These are phyloP conservation scores for Ips typographus DNA, from an alignment of 1,140 invertebrate species.

Conservation along the genomic window DNA sequence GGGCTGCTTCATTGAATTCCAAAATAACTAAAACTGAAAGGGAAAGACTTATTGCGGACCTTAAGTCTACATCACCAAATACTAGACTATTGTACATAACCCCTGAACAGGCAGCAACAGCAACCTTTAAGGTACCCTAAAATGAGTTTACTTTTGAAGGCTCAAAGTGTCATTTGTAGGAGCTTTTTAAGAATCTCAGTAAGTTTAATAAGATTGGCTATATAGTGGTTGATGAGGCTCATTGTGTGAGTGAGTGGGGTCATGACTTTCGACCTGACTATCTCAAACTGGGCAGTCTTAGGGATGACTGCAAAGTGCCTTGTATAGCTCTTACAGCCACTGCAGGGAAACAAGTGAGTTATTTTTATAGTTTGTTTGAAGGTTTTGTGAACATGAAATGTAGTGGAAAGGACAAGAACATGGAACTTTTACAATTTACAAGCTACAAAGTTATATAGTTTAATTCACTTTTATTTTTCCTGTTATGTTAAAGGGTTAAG, in stretches of 20 bases:
- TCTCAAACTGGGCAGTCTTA: conserved; percentile 77
- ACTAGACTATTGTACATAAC: conserved; percentile 84
- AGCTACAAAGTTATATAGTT: no score
- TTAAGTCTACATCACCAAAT: conserved; percentile 65
- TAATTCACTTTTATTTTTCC: no score
- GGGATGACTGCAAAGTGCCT: conserved; percentile 70
- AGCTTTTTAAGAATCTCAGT: conserved; percentile 60
- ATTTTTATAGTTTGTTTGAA: not conserved
- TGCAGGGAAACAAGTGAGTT: conserved; percentile 70
- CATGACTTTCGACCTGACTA: conserved; percentile 97
- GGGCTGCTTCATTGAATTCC: conserved; percentile 85
- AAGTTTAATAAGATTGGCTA: conserved; percentile 71
- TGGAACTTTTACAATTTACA: no score
- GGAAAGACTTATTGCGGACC: conserved; percentile 71
- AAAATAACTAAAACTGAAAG: conserved; percentile 76
- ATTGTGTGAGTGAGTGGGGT: conserved; percentile 97
- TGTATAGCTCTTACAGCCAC: conserved; percentile 96
- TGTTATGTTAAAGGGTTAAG: no score
- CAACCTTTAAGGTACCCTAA: conserved; percentile 63
- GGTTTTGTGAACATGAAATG: no score
- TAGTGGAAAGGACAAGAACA: no score
- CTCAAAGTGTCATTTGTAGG: conserved; percentile 43
- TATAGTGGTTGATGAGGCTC: conserved; percentile 94
- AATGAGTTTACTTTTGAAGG: not conserved
- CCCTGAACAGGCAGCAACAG: conserved; percentile 84